Percentiles rank a stretch among this genome's conserved stretches.
phyloP scores from a whole-genome alignment of 2,888 invertebrate species.

The Volucella bombylans region DNA sequence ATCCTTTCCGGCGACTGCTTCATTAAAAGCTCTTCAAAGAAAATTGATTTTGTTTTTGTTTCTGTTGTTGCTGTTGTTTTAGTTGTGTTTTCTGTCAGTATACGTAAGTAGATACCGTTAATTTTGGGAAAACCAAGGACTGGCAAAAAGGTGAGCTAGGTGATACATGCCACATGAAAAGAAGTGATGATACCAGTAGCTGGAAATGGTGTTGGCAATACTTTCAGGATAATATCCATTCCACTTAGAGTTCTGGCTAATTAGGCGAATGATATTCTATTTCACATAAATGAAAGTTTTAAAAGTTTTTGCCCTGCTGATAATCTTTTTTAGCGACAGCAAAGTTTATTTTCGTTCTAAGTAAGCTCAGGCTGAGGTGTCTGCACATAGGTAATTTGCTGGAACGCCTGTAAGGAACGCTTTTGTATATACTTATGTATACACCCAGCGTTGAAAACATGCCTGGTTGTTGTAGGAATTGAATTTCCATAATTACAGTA shows the following conservation, averaged over 20 bases:
- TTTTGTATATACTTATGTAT: not conserved
- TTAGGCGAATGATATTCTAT: slow-evolving; percentile 51
- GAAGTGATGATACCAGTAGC: not conserved
- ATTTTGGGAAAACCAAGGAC: not conserved
- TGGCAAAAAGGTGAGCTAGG: slow-evolving; percentile 14
- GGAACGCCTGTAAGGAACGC: not conserved
- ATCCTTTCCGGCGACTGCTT: slow-evolving; percentile 71
- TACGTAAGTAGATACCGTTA: slow-evolving; percentile 6
- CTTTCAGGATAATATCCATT: slow-evolving; percentile 46
- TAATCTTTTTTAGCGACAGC: slow-evolving; percentile 12
- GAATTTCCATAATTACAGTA: too few relatives aligned
- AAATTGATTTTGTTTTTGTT: slow-evolving; percentile 57
- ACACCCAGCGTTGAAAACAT: too few relatives aligned
- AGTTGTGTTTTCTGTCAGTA: not conserved
- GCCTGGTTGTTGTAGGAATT: too few relatives aligned
- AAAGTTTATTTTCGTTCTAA: slow-evolving; percentile 18
- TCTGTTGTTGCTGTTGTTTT: slow-evolving; percentile 17
- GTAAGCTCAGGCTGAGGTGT: not conserved
- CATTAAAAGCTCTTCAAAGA: slow-evolving; percentile 71
- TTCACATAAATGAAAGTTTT: slow-evolving; percentile 39
- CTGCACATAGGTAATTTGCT: slow-evolving; percentile 1
- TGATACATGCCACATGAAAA: slow-evolving; percentile 10
- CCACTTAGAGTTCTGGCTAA: slow-evolving; percentile 29
- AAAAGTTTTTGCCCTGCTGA: slow-evolving; percentile 21
- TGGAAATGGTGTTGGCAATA: slow-evolving; percentile 22